Percentiles rank a stretch among this genome's conserved stretches.
phyloP scores from a whole-genome alignment of 2,888 invertebrate genomes.

The Poecilobothrus nobilitatus region DNA sequence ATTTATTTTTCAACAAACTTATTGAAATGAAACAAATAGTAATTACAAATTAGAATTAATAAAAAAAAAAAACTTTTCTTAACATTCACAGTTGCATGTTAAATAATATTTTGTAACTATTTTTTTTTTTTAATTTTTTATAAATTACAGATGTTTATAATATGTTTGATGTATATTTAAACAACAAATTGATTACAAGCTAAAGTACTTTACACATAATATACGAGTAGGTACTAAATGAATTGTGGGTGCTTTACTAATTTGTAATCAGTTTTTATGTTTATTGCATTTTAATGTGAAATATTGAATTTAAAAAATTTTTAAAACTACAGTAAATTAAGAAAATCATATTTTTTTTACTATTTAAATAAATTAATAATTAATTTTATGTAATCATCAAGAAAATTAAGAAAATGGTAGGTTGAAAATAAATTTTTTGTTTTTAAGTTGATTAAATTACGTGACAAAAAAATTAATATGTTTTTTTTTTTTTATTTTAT shows the following conservation, averaged over 20 bases:
- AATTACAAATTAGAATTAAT: not conserved
- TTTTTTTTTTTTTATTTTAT: no score
- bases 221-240: not conserved
- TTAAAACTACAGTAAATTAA: not conserved
- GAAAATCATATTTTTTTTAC: not conserved
- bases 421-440: no score
- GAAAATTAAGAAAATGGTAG: no score
- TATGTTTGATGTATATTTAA: not conserved
- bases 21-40: not conserved
- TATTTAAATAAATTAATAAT: not conserved
- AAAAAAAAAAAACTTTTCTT: not conserved
- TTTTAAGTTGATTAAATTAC: not conserved
- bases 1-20: not conserved
- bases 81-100: conserved; percentile 1
- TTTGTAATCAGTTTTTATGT: conserved; percentile 17
- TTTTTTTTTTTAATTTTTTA: no score
- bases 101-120: not conserved
- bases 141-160: not conserved
- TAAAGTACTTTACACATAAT: conserved; percentile 24
- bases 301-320: not conserved
- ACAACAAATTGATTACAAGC: no score
- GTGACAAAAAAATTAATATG: not conserved
- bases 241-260: not conserved
- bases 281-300: conserved; percentile 38
- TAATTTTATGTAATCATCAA: not conserved